Evolutionary conservation across 2,113 vertebrate genomes (phyloP).

Genomic region (Prolemur simus): DNA sequence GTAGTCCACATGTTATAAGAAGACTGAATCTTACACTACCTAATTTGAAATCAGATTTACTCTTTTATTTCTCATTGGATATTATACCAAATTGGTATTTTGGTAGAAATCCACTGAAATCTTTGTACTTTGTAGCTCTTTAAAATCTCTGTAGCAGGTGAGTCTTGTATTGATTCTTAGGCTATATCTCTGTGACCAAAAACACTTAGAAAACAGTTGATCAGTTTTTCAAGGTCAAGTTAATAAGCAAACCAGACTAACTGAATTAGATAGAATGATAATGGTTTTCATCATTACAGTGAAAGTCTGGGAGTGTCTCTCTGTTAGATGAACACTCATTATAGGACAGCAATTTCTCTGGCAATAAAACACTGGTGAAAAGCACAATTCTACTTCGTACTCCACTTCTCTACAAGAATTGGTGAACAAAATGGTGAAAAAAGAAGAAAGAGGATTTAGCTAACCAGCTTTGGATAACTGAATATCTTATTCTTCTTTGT

Average conservation of each 20-base stretch:
- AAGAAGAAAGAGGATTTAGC: not conserved
- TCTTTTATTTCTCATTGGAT: not conserved
- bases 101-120: not conserved
- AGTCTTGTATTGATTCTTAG: not conserved
- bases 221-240: not conserved
- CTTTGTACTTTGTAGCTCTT: not conserved
- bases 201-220: not conserved
- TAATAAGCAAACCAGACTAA: conserved; percentile 27
- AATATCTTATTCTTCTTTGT: not conserved
- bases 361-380: conserved; percentile 25
- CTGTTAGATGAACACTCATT: not conserved
- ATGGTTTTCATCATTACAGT: not conserved
- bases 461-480: not conserved
- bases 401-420: not conserved
- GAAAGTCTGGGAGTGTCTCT: not conserved
- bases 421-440: not conserved
- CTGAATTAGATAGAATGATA: conserved; percentile 7
- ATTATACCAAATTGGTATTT: not conserved
- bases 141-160: not conserved
- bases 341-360: conserved; percentile 34
- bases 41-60: conserved; percentile 22
- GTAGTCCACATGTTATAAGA: not conserved
- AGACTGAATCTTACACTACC: not conserved
- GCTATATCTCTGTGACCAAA: not conserved
- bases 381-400: not conserved